phyloP scores from a whole-genome alignment of 2,113 vertebrate species.

The Boulengeromyrus knoepffleri region DNA sequence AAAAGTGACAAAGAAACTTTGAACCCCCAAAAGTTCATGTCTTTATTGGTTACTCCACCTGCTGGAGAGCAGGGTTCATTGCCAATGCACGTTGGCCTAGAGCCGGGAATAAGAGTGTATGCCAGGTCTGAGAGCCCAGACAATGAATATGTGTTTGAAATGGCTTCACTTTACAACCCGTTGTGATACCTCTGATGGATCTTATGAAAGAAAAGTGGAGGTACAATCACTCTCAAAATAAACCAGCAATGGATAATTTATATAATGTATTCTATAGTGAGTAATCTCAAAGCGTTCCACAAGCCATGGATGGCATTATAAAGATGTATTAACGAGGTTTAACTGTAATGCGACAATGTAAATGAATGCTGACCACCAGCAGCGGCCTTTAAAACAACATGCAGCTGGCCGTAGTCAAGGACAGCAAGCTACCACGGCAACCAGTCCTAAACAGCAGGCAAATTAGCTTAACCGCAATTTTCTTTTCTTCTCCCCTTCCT shows the following conservation, averaged over 20 bases:
- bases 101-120: background rate
- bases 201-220: background rate
- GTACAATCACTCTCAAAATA: background rate
- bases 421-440: slow-evolving; percentile 33
- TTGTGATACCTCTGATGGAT: background rate
- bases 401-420: slow-evolving; percentile 34
- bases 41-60: background rate
- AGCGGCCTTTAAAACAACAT: background rate
- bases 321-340: background rate
- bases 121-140: background rate
- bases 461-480: slow-evolving; percentile 27
- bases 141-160: background rate
- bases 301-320: background rate
- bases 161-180: background rate
- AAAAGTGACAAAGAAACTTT: background rate
- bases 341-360: background rate
- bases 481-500: background rate
- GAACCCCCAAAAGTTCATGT: background rate
- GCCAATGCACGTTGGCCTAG: background rate
- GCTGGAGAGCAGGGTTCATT: background rate
- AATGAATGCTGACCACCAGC: background rate
- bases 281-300: background rate
- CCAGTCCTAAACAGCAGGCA: slow-evolving; percentile 30
- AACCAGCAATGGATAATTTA: background rate
- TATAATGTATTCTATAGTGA: background rate